These are phyloP conservation scores for Sus scrofa DNA, from an alignment of 2,113 vertebrate genomes.

Conservation along the genomic window T2T-Sscrofa CM000826.6:35429501-35430000, in stretches of 20 bases:
- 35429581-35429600: neutral
- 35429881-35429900: neutral
- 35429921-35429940: neutral
- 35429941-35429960: neutral
- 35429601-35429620: neutral
- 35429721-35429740: neutral
- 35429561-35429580: neutral
- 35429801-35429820: neutral
- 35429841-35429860: neutral
- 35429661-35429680: neutral
- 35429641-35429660: neutral
- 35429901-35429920: neutral
- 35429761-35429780: neutral
- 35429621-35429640: neutral
- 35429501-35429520: neutral
- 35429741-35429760: neutral
- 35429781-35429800: neutral
- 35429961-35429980: neutral
- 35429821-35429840: conserved; percentile 1
- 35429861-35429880: neutral
- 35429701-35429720: neutral
- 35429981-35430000: neutral
- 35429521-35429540: neutral
- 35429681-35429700: neutral
- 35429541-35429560: neutral